A percentile compares a stretch with the other conserved stretches of the same genome.
phyloP scores from a whole-genome alignment of 30 jellyfish, hydroid and myxozoan species.

The Pseudorhiza aurosa region DNA sequence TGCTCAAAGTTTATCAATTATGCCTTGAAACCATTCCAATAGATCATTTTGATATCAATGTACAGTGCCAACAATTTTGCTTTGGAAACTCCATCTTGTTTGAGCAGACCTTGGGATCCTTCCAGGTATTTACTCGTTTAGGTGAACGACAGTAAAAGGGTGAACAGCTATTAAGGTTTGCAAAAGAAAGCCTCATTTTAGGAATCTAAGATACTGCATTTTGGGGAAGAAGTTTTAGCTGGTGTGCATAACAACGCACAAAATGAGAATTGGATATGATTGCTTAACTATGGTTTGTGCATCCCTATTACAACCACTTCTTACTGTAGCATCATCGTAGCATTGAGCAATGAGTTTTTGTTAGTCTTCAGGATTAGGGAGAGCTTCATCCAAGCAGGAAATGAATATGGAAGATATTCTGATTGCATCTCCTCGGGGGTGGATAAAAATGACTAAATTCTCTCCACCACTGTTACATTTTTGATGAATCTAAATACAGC shows the following conservation, averaged over 20 bases:
- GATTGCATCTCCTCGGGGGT: slow-evolving; percentile 25
- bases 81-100: slow-evolving; percentile 60
- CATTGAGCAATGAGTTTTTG: slow-evolving; percentile 31
- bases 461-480: slow-evolving; percentile 19
- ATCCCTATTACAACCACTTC: slow-evolving; percentile 36
- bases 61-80: slow-evolving; percentile 52
- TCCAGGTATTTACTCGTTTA: slow-evolving; percentile 34
- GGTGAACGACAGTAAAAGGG: slow-evolving; percentile 43
- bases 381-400: slow-evolving; percentile 27
- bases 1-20: too few relatives aligned
- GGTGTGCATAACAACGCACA: slow-evolving; percentile 71
- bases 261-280: slow-evolving; percentile 34
- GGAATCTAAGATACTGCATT: slow-evolving; percentile 24
- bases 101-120: slow-evolving; percentile 44
- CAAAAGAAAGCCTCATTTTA: slow-evolving; percentile 12
- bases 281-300: slow-evolving; percentile 21
- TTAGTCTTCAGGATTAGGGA: slow-evolving; percentile 20
- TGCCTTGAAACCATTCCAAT: slow-evolving; percentile 40
- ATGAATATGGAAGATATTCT: slow-evolving; percentile 7
- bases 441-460: slow-evolving; percentile 47
- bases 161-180: slow-evolving; percentile 27
- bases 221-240: slow-evolving; percentile 35
- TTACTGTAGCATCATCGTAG: slow-evolving; percentile 52
- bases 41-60: slow-evolving; percentile 1
- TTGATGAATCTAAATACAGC: slow-evolving; percentile 46